Evolutionary conservation across 2,888 invertebrate species (phyloP).

Genomic region (Aphidius colemani): DNA sequence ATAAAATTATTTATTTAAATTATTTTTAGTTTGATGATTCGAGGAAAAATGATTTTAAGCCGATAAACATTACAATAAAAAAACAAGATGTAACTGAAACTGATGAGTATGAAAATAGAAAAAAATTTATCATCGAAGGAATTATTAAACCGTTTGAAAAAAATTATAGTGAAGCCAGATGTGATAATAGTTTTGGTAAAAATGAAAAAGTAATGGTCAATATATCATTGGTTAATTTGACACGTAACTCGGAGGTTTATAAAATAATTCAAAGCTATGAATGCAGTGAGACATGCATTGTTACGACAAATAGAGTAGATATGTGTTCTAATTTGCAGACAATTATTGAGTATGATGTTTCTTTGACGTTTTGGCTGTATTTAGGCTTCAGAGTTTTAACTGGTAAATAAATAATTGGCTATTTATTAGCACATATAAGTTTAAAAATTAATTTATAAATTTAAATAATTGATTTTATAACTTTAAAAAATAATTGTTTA

Average conservation of each 20-base stretch:
- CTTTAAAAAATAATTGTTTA: too few relatives aligned
- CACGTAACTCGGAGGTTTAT: conserved; percentile 52
- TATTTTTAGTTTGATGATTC: conserved; percentile 23
- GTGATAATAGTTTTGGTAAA: conserved; percentile 55
- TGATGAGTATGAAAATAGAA: conserved; percentile 37
- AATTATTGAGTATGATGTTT: conserved; percentile 67
- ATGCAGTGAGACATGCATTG: conserved; percentile 68
- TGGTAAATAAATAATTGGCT: conserved; percentile 32
- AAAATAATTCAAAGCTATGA: conserved; percentile 57
- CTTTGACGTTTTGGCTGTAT: conserved; percentile 76
- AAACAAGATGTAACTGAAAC: conserved; percentile 32
- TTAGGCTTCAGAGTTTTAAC: conserved; percentile 66
- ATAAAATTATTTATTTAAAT: not conserved
- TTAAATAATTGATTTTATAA: too few relatives aligned
- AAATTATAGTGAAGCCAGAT: conserved; percentile 37
- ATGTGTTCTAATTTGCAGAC: conserved; percentile 68
- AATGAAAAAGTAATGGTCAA: conserved; percentile 57
- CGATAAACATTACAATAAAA: conserved; percentile 40
- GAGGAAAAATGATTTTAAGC: conserved; percentile 29
- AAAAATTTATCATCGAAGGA: conserved; percentile 35
- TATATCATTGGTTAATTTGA: conserved; percentile 59
- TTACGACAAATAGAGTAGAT: conserved; percentile 63
- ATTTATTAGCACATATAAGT: too few relatives aligned
- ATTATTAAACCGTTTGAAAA: conserved; percentile 31
- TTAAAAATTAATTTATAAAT: too few relatives aligned